Percentiles rank a stretch among this genome's conserved stretches.
phyloP scores from a whole-genome alignment of 2,888 invertebrate species.

The Melikaiella ostensackeni region DNA sequence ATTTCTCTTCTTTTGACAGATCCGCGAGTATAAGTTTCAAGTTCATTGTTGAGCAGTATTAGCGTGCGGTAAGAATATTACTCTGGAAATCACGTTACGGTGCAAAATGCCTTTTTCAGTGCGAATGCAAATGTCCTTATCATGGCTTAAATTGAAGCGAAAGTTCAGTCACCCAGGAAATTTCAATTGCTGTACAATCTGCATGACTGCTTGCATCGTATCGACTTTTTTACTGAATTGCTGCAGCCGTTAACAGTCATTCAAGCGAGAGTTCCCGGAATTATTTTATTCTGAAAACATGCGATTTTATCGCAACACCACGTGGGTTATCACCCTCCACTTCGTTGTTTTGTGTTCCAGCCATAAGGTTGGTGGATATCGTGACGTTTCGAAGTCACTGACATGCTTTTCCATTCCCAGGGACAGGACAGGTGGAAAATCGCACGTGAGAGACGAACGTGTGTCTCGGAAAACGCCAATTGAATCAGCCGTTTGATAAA shows the following conservation, averaged over 20 bases:
- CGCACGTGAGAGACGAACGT: background rate
- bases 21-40: no score
- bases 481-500: background rate
- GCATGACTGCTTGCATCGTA: conserved; percentile 23
- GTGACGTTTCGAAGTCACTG: background rate
- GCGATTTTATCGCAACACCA: conserved; percentile 17
- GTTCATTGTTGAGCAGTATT: no score
- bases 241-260: conserved; percentile 26
- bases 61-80: no score
- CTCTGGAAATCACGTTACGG: no score
- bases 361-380: no score
- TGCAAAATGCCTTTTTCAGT: conserved; percentile 1
- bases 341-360: no score
- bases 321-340: background rate
- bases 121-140: background rate
- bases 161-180: conserved; percentile 6
- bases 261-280: conserved; percentile 10
- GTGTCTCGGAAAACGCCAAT: background rate
- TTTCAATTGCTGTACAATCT: background rate
- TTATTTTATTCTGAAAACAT: conserved; percentile 17
- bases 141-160: background rate
- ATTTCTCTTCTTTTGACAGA: no score
- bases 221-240: conserved; percentile 21
- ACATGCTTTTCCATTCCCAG: background rate
- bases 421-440: conserved; percentile 3